Evolutionary conservation across 2,888 invertebrate species (phyloP), one percentile per base, ranked within the genome.

Genomic region (Punctoribates punctum): DNA sequence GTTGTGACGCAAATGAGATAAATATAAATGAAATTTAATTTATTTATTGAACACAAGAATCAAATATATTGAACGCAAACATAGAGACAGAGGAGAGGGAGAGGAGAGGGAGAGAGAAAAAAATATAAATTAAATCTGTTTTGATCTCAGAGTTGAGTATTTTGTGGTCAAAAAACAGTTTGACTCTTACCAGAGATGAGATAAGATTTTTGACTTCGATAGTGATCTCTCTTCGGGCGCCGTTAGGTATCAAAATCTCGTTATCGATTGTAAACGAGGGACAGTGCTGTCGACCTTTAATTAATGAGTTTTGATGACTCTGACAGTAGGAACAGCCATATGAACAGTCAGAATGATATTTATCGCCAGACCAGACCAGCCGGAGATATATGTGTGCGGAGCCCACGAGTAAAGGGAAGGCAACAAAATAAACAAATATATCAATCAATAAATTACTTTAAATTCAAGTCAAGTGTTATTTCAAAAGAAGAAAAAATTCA

Each of bases 171-270:
- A 74, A 72, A 42, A 42, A 42, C 42, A 42, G 42, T 42, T 42
- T 38, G 60, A 48, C 46, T 42, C 80, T 78, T 77, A 79, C 79
- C 73, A 77, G 75, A 65, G 94, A 91, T 84, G 92, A 91, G 27
- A 95, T 94, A 80, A 96, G 85, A 84, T 96, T 95, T 82, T 93
- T 92, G 73, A 94, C 94, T 84, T 94, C 93, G 78, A 96, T 87
- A 76, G 91, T 89, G 79, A 96, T 90, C 85, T 94, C 93, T 83
- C 92, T 93, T 17, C 91, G 90, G 57, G 94, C 93, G 83, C 92
- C 92, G 82, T 94, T 93, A 2, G 95, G 94, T 77, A 95, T 83
- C 82, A 94, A 87, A 81, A 94, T 90, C 51, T 90, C 89, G 81
- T 88, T 88, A 77, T 90, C 88, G 51, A 80, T 80, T 48, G 90